These are phyloP conservation scores for Plecotus auritus DNA, from an alignment of 2,113 vertebrate species.

Conservation along the genomic window DNA sequence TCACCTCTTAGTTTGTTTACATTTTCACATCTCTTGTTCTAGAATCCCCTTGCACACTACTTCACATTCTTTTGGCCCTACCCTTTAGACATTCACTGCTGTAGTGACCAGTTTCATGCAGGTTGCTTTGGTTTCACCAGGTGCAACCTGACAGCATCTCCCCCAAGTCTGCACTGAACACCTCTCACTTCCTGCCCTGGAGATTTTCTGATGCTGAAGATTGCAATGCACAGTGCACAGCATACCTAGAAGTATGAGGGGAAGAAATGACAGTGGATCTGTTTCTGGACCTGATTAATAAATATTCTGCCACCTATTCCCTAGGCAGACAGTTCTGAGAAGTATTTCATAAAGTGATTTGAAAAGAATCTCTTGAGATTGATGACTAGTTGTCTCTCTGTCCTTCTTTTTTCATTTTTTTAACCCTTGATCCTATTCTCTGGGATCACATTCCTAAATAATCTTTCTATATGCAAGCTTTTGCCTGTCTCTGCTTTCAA, in stretches of 20 bases:
- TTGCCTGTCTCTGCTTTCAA: not conserved
- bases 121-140: not conserved
- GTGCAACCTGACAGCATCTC: not conserved
- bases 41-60: no score
- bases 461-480: not conserved
- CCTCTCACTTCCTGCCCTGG: not conserved
- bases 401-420: not conserved
- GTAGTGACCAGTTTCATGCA: not conserved
- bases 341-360: not conserved
- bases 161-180: not conserved
- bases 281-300: not conserved
- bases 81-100: not conserved
- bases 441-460: not conserved
- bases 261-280: not conserved
- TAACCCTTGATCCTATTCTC: not conserved
- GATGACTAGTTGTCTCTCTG: not conserved
- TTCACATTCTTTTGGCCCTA: not conserved
- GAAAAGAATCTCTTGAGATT: not conserved
- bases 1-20: not conserved
- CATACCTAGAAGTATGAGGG: not conserved
- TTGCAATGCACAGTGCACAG: not conserved
- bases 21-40: not conserved
- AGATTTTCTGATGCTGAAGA: not conserved
- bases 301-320: not conserved
- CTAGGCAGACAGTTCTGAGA: not conserved